Evolutionary conservation across 2,888 invertebrate genomes (phyloP).

Genomic region (Buathra laborator): DNA sequence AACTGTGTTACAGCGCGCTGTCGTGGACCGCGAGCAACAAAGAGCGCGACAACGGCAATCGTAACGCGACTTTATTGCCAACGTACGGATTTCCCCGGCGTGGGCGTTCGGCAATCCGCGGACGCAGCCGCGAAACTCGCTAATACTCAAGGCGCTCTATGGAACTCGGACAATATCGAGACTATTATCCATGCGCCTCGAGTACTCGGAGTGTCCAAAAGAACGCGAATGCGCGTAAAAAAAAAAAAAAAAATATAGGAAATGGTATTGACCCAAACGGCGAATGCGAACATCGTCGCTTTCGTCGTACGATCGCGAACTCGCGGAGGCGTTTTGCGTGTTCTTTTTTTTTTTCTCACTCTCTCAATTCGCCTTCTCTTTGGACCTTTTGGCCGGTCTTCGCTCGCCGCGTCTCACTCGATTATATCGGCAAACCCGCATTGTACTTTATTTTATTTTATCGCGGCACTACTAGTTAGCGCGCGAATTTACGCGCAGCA

Average conservation of each 20-base stretch:
- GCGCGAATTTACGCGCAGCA: conserved; percentile 54
- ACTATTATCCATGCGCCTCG: conserved; percentile 11
- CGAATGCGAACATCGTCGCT: conserved; percentile 36
- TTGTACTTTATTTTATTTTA: conserved; percentile 70
- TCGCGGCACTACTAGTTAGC: conserved; percentile 63
- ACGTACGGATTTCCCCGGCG: conserved; percentile 71
- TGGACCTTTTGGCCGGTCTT: conserved; percentile 25
- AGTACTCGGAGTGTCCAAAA: conserved; percentile 2
- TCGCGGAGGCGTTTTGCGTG: conserved; percentile 45
- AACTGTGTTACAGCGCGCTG: not conserved
- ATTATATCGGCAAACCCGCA: conserved; percentile 67
- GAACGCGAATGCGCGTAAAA: conserved; percentile 14
- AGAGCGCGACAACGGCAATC: conserved; percentile 69
- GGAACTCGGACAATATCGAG: not conserved
- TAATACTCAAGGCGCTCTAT: not conserved
- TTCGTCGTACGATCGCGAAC: conserved; percentile 19
- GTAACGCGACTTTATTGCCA: conserved; percentile 75
- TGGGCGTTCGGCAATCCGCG: conserved; percentile 73
- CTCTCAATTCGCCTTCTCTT: conserved; percentile 23
- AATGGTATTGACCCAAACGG: conserved; percentile 42
- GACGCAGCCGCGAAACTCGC: conserved; percentile 25
- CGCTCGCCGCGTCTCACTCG: conserved; percentile 60
- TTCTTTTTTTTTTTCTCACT: conserved; percentile 27
- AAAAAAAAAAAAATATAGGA: conserved; percentile 17
- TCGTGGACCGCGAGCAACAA: conserved; percentile 4